Evolutionary conservation across 2,113 vertebrate genomes (phyloP).

Genomic region (Tonatia bakeri): DNA sequence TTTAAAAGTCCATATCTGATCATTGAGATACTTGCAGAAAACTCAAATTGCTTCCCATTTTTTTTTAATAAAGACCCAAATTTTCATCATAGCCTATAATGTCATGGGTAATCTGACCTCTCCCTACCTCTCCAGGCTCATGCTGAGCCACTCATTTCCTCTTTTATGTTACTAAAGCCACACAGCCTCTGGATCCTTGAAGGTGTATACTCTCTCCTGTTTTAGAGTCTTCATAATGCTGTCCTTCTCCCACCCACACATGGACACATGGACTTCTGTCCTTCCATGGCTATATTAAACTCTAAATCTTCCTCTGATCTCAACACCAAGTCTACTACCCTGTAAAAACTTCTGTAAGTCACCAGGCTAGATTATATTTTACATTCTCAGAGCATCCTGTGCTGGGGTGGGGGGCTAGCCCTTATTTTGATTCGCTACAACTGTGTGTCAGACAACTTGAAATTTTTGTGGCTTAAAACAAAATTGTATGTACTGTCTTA

Average conservation of each 20-base stretch:
- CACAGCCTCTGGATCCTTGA: neutral
- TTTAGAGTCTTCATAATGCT: neutral
- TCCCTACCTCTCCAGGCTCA: no score
- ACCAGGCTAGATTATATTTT: neutral
- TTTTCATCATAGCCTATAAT: neutral
- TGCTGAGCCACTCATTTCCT: fast-evolving
- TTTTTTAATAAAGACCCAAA: neutral
- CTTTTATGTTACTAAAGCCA: fast-evolving
- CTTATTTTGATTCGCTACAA: neutral
- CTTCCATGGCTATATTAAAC: neutral
- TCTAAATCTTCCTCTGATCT: neutral
- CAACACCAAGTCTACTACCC: neutral
- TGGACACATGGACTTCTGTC: no score
- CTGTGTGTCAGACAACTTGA: neutral
- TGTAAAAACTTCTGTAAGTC: neutral
- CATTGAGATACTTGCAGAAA: neutral
- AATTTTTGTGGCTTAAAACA: neutral
- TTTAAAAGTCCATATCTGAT: neutral
- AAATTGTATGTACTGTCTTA: neutral
- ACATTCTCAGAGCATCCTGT: neutral
- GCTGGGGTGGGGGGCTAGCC: neutral
- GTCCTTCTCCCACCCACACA: neutral
- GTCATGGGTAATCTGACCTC: neutral
- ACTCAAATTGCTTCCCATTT: neutral
- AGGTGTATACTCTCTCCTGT: fast-evolving